Evolutionary conservation across 92 coral and sea anemone species (phyloP).

Genomic region (Meandrina meandrites): DNA sequence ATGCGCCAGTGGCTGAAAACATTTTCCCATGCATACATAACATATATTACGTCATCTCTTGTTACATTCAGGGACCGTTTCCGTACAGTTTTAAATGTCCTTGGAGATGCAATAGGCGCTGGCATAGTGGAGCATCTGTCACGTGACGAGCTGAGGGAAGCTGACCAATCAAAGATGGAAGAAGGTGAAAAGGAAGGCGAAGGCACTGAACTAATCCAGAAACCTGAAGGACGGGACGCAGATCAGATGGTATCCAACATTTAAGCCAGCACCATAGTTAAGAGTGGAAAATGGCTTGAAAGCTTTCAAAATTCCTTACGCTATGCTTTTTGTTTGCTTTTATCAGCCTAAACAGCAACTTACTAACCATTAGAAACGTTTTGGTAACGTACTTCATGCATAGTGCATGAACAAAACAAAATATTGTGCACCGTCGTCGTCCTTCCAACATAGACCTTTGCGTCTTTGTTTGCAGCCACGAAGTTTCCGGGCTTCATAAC

Average conservation of each 20-base stretch:
- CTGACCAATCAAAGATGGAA: conserved; percentile 30
- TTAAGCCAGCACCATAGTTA: neutral
- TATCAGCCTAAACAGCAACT: no score
- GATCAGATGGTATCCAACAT: conserved; percentile 1
- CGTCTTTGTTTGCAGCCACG: no score
- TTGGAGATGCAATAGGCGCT: conserved; percentile 68
- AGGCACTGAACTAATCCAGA: conserved; percentile 8
- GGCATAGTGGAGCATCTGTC: conserved; percentile 62
- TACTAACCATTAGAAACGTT: no score
- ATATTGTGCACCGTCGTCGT: no score
- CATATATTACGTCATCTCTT: neutral
- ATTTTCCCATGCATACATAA: neutral
- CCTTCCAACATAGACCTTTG: no score
- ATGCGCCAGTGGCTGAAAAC: no score
- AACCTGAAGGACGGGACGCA: neutral
- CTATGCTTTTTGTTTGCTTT: no score
- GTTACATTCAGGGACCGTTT: conserved; percentile 60
- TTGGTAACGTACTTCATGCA: neutral
- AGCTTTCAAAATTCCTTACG: no score
- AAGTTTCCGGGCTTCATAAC: no score
- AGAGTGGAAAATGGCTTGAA: no score
- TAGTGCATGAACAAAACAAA: neutral
- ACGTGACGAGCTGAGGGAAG: conserved; percentile 51
- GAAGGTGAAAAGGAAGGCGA: conserved; percentile 6
- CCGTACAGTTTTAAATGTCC: conserved; percentile 54